Percentiles rank a stretch among this genome's conserved stretches.
phyloP scores from a whole-genome alignment of 92 coral and sea anemone genomes.

The Muricea muricata region DNA sequence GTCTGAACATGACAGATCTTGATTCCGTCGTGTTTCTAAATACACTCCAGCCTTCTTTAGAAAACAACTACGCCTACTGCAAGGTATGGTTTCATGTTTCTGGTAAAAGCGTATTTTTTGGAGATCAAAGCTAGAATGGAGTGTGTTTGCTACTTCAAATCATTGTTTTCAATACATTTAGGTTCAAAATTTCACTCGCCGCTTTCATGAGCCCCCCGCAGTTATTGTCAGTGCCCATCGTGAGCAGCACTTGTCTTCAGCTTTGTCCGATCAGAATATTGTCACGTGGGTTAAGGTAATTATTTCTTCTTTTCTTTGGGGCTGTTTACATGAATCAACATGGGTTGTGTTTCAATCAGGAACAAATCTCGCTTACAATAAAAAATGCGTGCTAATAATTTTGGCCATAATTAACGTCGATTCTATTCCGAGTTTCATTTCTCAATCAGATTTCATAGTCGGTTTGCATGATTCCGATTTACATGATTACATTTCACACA shows the following conservation, averaged over 20 bases:
- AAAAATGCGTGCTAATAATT: no score
- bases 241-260: background rate
- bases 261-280: background rate
- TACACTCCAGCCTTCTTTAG: background rate
- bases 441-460: no score
- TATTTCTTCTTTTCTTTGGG: no score
- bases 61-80: background rate
- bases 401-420: no score
- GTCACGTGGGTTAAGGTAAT: slow-evolving; percentile 30
- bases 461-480: no score
- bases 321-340: no score
- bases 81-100: background rate
- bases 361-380: no score
- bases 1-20: slow-evolving; percentile 3
- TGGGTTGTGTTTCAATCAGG: no score
- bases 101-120: background rate
- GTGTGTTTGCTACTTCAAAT: background rate
- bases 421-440: no score
- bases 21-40: slow-evolving; percentile 4
- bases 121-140: no score
- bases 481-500: no score
- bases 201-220: slow-evolving; percentile 66
- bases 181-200: slow-evolving; percentile 63
- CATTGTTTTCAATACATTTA: background rate
- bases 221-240: slow-evolving; percentile 69